A percentile compares a stretch with the other conserved stretches of the same genome.
Conservation (phyloP, 1,140 invertebrate genomes). For the Zaprionus africanus region DNA sequence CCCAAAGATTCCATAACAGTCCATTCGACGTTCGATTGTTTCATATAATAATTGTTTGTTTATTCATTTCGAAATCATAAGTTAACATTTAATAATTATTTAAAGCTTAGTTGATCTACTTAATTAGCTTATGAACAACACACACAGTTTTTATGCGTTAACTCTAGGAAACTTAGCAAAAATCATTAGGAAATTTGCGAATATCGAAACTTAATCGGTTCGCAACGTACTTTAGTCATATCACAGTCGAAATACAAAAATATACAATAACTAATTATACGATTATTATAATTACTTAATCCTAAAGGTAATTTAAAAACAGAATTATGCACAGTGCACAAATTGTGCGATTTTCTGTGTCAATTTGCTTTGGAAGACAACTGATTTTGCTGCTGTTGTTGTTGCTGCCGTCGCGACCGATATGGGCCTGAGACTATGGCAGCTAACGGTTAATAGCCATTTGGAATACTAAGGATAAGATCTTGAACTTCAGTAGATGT, state of each 20-base stretch:
- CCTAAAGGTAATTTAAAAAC: conserved; percentile 64
- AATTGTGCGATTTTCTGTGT: conserved; percentile 28
- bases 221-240: conserved; percentile 64
- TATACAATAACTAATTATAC: conserved; percentile 43
- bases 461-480: conserved; percentile 70
- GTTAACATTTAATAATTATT: conserved; percentile 78
- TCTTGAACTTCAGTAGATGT: conserved; percentile 48
- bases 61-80: conserved; percentile 56
- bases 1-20: no score
- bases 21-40: not conserved
- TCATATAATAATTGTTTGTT: conserved; percentile 44
- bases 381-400: conserved; percentile 71
- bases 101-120: conserved; percentile 67
- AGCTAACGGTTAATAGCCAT: conserved; percentile 65
- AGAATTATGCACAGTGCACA: conserved; percentile 42
- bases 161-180: conserved; percentile 52
- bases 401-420: conserved; percentile 14
- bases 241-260: conserved; percentile 70
- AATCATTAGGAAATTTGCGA: conserved; percentile 57
- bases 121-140: conserved; percentile 32
- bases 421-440: conserved; percentile 4
- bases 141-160: not conserved
- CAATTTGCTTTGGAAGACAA: conserved; percentile 80
- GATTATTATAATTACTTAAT: conserved; percentile 27
- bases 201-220: conserved; percentile 34